These are phyloP conservation scores for Amblyteles armatorius DNA, from an alignment of 2,888 invertebrate genomes.

Conservation along the genomic window DNA sequence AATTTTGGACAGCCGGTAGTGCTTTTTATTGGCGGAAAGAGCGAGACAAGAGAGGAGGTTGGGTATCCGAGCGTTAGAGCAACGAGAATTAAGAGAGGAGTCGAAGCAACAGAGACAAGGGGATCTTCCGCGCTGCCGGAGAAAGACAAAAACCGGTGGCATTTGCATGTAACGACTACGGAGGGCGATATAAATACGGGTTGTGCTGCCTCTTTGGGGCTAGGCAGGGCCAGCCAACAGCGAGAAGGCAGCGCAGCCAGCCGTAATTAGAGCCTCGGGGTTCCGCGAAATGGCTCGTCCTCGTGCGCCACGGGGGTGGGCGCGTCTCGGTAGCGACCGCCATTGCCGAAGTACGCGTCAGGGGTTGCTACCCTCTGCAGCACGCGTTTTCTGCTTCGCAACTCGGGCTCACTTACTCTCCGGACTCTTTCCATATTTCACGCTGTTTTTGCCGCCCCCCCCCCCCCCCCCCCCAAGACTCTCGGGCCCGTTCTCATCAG, in stretches of 20 bases:
- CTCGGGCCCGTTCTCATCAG: slow-evolving; percentile 28
- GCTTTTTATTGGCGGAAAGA: slow-evolving; percentile 82
- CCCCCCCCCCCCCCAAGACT: slow-evolving; percentile 21
- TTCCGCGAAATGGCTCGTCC: slow-evolving; percentile 74
- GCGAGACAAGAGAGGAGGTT: slow-evolving; percentile 74
- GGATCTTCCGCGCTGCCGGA: slow-evolving; percentile 59
- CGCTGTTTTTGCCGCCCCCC: slow-evolving; percentile 61
- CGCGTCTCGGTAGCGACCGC: slow-evolving; percentile 69
- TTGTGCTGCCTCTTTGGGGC: slow-evolving; percentile 56
- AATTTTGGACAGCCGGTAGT: slow-evolving; percentile 72
- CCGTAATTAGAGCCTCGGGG: slow-evolving; percentile 84
- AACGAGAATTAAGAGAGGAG: slow-evolving; percentile 52
- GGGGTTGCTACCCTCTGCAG: slow-evolving; percentile 66
- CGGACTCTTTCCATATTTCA: slow-evolving; percentile 57
- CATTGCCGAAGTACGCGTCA: slow-evolving; percentile 63
- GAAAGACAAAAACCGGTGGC: slow-evolving; percentile 66
- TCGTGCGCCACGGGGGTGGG: slow-evolving; percentile 72
- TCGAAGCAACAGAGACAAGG: slow-evolving; percentile 52
- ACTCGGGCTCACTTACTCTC: slow-evolving; percentile 45
- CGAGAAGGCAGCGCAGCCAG: slow-evolving; percentile 70
- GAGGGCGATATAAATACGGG: slow-evolving; percentile 65
- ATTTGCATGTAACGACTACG: slow-evolving; percentile 72
- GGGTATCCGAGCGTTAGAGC: slow-evolving; percentile 68
- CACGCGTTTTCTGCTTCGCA: slow-evolving; percentile 57
- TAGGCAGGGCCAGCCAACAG: slow-evolving; percentile 69